A percentile compares a stretch with the other conserved stretches of the same genome.
Evolutionary conservation across 2,797 vertebrate species (phyloP).

Genomic region (Pangasius krempfi): DNA sequence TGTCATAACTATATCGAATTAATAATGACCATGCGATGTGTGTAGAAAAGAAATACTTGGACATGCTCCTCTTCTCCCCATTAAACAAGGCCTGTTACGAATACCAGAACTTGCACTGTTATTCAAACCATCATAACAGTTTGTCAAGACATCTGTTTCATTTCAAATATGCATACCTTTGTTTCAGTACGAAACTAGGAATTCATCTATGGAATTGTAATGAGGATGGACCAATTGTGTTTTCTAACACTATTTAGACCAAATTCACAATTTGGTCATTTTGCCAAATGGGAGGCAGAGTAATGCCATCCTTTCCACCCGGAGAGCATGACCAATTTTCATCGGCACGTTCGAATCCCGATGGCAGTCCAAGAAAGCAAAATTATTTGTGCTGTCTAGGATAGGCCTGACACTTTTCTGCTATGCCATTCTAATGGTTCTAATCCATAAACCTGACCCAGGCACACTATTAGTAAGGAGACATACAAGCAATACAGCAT

Average conservation of each 20-base stretch:
- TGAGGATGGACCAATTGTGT: neutral
- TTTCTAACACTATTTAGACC: neutral
- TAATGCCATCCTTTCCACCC: neutral
- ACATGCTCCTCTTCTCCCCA: slow-evolving; percentile 16
- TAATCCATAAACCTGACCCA: neutral
- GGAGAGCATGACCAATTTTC: too few species aligned
- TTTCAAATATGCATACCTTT: slow-evolving; percentile 11
- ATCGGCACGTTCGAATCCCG: neutral
- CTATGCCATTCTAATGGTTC: neutral
- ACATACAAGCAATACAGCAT: neutral
- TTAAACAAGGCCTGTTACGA: slow-evolving; percentile 10
- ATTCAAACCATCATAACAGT: slow-evolving; percentile 41
- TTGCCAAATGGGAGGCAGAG: neutral
- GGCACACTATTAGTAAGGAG: too few species aligned
- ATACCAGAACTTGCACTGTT: slow-evolving; percentile 36
- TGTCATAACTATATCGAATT: neutral
- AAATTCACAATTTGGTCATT: neutral
- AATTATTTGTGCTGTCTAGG: neutral
- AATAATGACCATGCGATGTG: neutral
- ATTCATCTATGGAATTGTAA: neutral
- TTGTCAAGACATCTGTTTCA: slow-evolving; percentile 31
- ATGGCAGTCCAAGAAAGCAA: neutral
- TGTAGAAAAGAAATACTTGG: slow-evolving; percentile 21
- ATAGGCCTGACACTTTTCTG: neutral
- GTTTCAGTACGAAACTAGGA: neutral